Conservation (phyloP, 2,888 invertebrate genomes). For the Eulithis testata region DNA sequence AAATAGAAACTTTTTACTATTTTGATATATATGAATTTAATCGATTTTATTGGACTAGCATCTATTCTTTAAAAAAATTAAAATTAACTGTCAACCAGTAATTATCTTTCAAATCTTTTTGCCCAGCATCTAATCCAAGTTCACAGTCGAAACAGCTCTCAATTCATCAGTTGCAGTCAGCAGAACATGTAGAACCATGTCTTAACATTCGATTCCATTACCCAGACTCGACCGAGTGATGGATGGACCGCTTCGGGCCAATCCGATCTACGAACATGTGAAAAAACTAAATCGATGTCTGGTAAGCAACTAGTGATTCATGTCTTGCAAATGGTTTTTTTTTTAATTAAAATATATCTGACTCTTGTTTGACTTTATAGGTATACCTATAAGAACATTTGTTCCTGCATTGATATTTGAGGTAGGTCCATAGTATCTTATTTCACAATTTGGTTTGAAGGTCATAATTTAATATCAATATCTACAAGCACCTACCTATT, state of each 20-base stretch:
- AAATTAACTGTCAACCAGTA: too few relatives aligned
- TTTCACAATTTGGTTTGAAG: too few relatives aligned
- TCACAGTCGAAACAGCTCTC: background rate
- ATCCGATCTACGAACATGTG: conserved; percentile 31
- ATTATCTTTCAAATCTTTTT: background rate
- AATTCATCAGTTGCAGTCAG: conserved; percentile 44
- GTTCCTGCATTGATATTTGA: background rate
- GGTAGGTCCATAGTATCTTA: too few relatives aligned
- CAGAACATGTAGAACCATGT: conserved; percentile 42
- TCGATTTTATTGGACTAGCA: too few relatives aligned
- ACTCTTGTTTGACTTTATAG: background rate
- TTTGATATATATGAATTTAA: too few relatives aligned
- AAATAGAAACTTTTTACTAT: too few relatives aligned
- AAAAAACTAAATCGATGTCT: conserved; percentile 31
- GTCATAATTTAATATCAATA: too few relatives aligned
- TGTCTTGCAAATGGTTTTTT: background rate
- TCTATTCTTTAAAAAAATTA: too few relatives aligned
- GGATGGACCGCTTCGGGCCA: conserved; percentile 49
- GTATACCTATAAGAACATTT: too few relatives aligned
- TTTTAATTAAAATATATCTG: background rate
- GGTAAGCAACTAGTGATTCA: conserved; percentile 8
- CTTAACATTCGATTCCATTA: conserved; percentile 47
- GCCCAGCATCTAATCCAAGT: background rate
- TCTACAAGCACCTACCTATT: too few relatives aligned
- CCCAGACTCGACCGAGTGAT: conserved; percentile 48